Base-by-base conservation (phyloP, 2,113 vertebrate species). In the Gallinago media region DNA sequence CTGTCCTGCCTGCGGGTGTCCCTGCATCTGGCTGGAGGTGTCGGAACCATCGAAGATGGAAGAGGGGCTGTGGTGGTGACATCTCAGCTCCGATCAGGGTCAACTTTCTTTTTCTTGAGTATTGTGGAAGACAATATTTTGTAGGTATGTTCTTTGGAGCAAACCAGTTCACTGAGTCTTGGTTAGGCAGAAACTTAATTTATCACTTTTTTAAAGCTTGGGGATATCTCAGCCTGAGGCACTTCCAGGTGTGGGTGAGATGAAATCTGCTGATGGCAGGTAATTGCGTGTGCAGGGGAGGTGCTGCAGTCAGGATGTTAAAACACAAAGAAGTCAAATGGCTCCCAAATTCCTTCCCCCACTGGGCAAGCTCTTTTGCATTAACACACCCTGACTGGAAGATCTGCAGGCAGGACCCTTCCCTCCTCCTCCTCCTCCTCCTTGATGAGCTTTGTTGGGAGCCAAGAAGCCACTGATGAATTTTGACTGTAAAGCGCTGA, bases 261-360 rank as follows among this genome's bases (percentile, higher is more conserved):
- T 84, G 80, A 62, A 62, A 76, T 92, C 92, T 86, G 83, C 89
- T 89, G 91, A 46, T 71, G 76, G 68, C 88, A 94, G 92, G 83
- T 95, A 91, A 85, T 62, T 71, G 54, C 42, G 8, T 46, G 88
- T 58, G 63, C 36, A 14, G n/a, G 85, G 90, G 56, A 72, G 79
- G 63, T 82, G 18, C 73, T 73, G 34, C 13, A 85, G 62, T 32
- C 73, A 56, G 71, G 85, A 84, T 77, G 70, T 92, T 91, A 70
- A 86, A 94, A 81, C 88, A 94, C 78, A 91, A 94, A 86, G 88
- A 70, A 91, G 63, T 91, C 82, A 46, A 71, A 88, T 32, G 79
- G 71, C 55, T 93, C 58, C 79, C 68, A 15, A 71, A 52, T 83
- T 84, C 72, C 91, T 74, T 74, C 32, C 54, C 92, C 55, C 0